Base-by-base conservation (phyloP, 2,888 invertebrate species). In the Flexamia atlantica region DNA sequence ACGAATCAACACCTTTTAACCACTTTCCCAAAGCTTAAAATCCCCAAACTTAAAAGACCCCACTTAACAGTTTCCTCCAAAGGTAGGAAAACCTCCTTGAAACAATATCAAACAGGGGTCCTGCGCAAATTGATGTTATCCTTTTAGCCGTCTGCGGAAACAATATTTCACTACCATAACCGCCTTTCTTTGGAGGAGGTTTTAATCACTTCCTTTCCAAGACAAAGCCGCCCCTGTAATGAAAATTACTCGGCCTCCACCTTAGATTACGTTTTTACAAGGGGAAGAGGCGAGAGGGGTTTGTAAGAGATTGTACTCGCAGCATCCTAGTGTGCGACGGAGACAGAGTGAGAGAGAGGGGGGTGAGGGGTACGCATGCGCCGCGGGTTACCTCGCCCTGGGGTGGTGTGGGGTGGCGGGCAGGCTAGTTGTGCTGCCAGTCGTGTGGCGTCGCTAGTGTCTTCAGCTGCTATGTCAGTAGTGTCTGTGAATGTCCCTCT, bases 91-190 rank as follows among this genome's bases (percentile, higher is more conserved):
- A 64, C 0, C 28, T 28, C 17, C 28, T 28, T 9, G 9, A 14
- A 57, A 57, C 57, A 57, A 57, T 57, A 57, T 57, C 57, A 57
- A 57, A 57, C 25, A 57, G 57, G 57, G 57, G 68, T n/a, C 68
- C 36, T 25, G 7, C 14, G 74, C n/a, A 76, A 76, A 79, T 32
- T 57, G 79, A 76, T 76, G 76, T 32, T 79, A 57, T 79, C 79
- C 79, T 79, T 79, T 79, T 50, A 79, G 53, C 57, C 79, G 32
- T 57, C 50, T 57, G 79, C 79, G 79, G 79, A 79, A 79, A 57
- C 79, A 79, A 79, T 79, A 79, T 79, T 79, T 79, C 79, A 57
- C 79, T 79, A 32, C n/a, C 79, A 57, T 79, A 79, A 79, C 7
- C 79, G 79, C 79, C 57, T 79, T 79, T 79, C 57, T 57, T 79